Conservation (phyloP, 2,888 invertebrate species). For the Stenchaetothrips biformis region DNA sequence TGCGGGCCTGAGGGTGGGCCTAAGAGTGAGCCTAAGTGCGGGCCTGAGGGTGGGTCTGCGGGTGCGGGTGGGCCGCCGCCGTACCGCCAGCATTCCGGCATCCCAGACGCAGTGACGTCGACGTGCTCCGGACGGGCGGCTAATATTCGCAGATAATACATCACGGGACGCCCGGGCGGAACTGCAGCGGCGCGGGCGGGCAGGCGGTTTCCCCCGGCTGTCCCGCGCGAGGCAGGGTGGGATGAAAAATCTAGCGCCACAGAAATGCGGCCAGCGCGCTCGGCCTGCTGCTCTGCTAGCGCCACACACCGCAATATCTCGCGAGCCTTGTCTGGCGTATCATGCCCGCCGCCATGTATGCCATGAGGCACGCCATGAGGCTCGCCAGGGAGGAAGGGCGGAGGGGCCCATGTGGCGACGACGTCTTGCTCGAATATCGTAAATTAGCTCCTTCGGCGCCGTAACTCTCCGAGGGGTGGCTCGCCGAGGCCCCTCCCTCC, state of each 20-base stretch:
- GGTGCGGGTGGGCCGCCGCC: too few relatives aligned
- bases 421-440: conserved; percentile 7
- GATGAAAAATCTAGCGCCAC: too few relatives aligned
- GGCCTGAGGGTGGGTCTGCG: not conserved
- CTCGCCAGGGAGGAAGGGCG: not conserved
- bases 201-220: not conserved
- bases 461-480: not conserved
- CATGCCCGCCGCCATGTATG: too few relatives aligned
- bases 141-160: conserved; percentile 5
- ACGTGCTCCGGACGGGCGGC: not conserved
- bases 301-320: too few relatives aligned
- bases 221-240: not conserved
- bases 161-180: not conserved
- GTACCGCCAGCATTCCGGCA: not conserved
- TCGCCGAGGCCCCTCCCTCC: not conserved
- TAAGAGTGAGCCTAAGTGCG: not conserved
- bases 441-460: conserved; percentile 3
- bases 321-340: too few relatives aligned
- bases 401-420: not conserved
- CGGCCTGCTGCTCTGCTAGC: too few relatives aligned
- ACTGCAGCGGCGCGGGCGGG: not conserved
- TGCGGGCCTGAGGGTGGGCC: not conserved
- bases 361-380: not conserved
- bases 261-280: too few relatives aligned
- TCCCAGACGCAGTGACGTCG: not conserved